These are phyloP conservation scores for Ictalurus punctatus DNA, from an alignment of 2,113 vertebrate genomes.

Conservation along the genomic window DNA sequence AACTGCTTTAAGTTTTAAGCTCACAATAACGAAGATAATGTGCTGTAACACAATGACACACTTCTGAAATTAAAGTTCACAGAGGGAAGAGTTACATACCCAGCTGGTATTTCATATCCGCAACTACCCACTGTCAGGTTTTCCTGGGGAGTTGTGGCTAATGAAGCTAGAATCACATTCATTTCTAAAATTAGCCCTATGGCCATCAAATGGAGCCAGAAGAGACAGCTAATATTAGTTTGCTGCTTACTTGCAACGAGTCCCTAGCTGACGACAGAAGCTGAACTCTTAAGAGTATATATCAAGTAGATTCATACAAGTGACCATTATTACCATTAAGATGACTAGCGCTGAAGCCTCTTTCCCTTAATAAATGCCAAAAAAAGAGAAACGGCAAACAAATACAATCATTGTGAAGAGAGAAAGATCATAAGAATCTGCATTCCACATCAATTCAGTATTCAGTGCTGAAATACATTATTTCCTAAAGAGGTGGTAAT, in stretches of 20 bases:
- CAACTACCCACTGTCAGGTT: conserved; percentile 1
- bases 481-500: neutral
- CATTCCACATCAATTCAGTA: neutral
- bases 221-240: conserved; percentile 31
- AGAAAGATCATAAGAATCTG: neutral
- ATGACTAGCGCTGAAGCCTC: neutral
- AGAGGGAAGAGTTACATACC: conserved; percentile 13
- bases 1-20: neutral
- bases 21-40: neutral
- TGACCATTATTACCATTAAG: neutral
- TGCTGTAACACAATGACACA: neutral
- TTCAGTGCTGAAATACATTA: conserved; percentile 3
- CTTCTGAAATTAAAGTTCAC: conserved; percentile 13
- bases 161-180: conserved; percentile 13
- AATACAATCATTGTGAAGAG: neutral
- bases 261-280: neutral
- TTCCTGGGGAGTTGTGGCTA: conserved; percentile 17
- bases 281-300: neutral
- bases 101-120: neutral
- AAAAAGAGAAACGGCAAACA: neutral
- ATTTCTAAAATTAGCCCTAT: conserved; percentile 34
- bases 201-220: conserved; percentile 13
- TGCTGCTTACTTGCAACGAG: neutral
- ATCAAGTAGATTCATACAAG: neutral
- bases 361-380: neutral